Evolutionary conservation across 2,797 vertebrate species (phyloP), one percentile per base, ranked within the genome.

Genomic region (Falco biarmicus): DNA sequence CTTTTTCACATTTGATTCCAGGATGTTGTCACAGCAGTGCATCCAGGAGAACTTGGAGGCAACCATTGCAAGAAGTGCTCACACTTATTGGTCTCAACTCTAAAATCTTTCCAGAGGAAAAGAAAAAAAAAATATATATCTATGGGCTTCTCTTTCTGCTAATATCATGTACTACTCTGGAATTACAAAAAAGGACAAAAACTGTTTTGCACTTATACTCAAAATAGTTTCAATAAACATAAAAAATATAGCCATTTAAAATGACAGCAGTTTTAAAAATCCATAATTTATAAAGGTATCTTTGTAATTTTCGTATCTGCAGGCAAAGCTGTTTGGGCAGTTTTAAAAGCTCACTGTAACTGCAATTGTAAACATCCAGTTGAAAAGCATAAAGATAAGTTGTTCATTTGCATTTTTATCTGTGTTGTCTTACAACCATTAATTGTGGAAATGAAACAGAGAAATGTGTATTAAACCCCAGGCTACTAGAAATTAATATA

Each of bases 361-460:
- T 64, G 87, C 93, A 93, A 45, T 86, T 89, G 90, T 93, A 95
- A 96, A 96, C 84, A 96, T 37, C 47, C 50, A 69, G 84, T 83
- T 59, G 92, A 85, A 95, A 92, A 96, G 47, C 87, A 89, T 94
- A 87, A 94, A 90, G 75, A 93, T 92, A 95, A 94, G 66, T 51
- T 75, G 65, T 50, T 96, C 34, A 47, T 89, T 96, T 94, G 87
- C 90, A 86, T 94, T 90, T 80, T 85, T 95, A 94, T 92, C 93
- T 93, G 91, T 75, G 87, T 95, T 97, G 93, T 96, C 95, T 93
- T 84, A 93, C 79, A 96, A 76, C 80, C 74, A 97, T 93, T 95
- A 95, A 95, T 94, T 94, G 92, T 95, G 32, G 81, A 82, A 92
- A 94, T 90, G 87, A 94, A 96, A 93, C 77, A 73, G 84, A 92